Conservation (phyloP, 2,113 vertebrate genomes). For the Phaethornis superciliosus region DNA sequence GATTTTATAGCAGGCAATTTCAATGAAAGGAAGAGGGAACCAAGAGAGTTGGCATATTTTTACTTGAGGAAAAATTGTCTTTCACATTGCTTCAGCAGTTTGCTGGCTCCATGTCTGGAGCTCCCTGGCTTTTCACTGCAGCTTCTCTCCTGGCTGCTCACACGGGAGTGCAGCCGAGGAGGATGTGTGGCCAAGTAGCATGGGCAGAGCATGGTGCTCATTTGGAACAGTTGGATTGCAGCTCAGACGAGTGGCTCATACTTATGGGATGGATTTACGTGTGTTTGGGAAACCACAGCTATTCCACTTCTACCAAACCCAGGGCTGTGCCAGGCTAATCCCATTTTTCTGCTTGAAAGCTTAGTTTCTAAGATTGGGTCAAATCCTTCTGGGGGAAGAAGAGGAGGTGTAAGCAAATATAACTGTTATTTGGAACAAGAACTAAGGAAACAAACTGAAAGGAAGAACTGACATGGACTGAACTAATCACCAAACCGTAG, state of each 20-base stretch:
- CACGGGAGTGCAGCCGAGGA: background rate
- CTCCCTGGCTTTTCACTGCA: background rate
- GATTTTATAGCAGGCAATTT: slow-evolving; percentile 39
- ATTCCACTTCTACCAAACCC: background rate
- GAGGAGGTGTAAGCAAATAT: background rate
- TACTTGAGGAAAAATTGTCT: slow-evolving; percentile 34
- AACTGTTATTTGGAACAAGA: background rate
- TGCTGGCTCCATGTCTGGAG: background rate
- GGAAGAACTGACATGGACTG: background rate
- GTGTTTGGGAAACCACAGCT: background rate
- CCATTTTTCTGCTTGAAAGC: background rate
- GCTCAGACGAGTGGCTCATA: background rate
- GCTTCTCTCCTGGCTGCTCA: background rate
- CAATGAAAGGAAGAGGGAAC: background rate
- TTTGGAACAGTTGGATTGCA: background rate
- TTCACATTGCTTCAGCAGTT: background rate
- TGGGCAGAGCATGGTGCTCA: fast-evolving
- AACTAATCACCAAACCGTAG: background rate
- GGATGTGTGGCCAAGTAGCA: background rate
- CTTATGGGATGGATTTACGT: background rate
- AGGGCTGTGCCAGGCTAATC: background rate
- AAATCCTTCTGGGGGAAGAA: background rate
- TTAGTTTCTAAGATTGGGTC: background rate
- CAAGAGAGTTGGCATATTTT: slow-evolving; percentile 17
- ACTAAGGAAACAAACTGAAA: background rate